Conservation (phyloP, 2,797 vertebrate species). For the Characodon lateralis region DNA sequence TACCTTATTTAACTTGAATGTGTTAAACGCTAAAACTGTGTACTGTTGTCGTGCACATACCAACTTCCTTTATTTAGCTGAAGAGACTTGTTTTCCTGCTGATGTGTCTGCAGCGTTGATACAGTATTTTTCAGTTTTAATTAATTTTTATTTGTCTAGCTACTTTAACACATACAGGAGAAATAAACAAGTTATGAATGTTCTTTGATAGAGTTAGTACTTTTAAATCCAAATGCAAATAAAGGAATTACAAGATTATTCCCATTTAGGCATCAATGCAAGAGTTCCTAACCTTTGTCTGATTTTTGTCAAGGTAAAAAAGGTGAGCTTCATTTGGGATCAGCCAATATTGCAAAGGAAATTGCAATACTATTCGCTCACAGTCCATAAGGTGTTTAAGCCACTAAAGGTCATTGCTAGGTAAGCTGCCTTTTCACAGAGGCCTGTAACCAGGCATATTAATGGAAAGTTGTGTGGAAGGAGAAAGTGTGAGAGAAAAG, state of each 20-base stretch:
- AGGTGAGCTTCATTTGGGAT: too few relatives aligned
- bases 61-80: neutral
- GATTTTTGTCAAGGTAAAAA: too few relatives aligned
- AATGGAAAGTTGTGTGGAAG: neutral
- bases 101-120: neutral
- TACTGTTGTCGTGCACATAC: neutral
- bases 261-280: neutral
- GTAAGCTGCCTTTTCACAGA: neutral
- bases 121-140: neutral
- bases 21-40: neutral
- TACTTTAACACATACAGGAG: neutral
- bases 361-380: too few relatives aligned
- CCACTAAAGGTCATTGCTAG: neutral
- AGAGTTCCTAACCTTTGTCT: too few relatives aligned
- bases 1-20: slow-evolving; percentile 3
- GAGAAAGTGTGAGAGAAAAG: neutral
- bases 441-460: neutral
- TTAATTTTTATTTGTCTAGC: neutral
- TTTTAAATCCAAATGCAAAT: neutral
- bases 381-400: neutral
- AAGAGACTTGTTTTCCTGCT: neutral
- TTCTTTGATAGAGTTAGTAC: neutral
- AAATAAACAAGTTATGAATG: too few relatives aligned
- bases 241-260: neutral
- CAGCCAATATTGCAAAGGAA: too few relatives aligned